Percentiles rank a stretch among this genome's conserved stretches.
Conservation (phyloP, 2,113 vertebrate species). For the Tachysurus fulvidraco region DNA sequence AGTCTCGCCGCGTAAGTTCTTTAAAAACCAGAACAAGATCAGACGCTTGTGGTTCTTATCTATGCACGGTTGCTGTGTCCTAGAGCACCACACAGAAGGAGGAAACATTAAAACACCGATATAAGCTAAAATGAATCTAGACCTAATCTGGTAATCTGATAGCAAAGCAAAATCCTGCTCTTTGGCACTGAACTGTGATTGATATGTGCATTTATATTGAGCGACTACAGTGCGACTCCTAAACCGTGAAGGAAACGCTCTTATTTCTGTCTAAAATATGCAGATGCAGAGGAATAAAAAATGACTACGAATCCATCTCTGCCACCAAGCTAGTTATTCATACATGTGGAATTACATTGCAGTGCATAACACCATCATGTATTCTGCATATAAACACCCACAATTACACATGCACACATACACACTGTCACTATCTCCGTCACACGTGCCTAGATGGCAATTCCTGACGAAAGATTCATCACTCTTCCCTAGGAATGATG, state of each 20-base stretch:
- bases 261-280: conserved; percentile 48
- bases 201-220: conserved; percentile 33
- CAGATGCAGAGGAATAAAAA: conserved; percentile 40
- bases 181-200: conserved; percentile 22
- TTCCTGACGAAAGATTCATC: conserved; percentile 34
- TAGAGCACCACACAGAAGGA: not conserved
- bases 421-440: conserved; percentile 3
- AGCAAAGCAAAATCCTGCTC: conserved; percentile 3
- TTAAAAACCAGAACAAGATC: not conserved
- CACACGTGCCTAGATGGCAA: not conserved
- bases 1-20: not conserved
- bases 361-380: conserved; percentile 43
- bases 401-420: conserved; percentile 17
- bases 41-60: not conserved
- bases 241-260: conserved; percentile 45
- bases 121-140: conserved; percentile 3
- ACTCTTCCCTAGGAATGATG: conserved; percentile 23
- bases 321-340: conserved; percentile 43
- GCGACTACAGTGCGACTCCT: conserved; percentile 24
- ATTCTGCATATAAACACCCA: conserved; percentile 45
- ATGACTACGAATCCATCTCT: conserved; percentile 53
- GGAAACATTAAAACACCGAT: not conserved
- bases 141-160: conserved; percentile 13
- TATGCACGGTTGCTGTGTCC: too few species aligned
- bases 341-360: conserved; percentile 49